phyloP scores from a whole-genome alignment of 1,140 invertebrate species.

The Eurosta solidaginis region DNA sequence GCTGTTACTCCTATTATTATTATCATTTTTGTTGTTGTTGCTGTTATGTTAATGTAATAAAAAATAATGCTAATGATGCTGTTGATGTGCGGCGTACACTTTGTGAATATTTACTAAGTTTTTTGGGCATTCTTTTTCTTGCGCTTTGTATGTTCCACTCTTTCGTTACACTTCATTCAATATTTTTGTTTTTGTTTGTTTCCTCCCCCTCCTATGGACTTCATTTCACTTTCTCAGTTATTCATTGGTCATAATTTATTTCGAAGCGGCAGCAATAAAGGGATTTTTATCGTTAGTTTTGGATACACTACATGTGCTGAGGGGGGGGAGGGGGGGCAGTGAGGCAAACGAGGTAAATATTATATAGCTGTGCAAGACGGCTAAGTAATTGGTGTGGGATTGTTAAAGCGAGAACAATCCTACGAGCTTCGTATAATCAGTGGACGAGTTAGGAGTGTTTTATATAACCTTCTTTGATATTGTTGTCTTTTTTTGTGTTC shows the following conservation, averaged over 20 bases:
- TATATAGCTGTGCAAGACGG: background rate
- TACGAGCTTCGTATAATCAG: background rate
- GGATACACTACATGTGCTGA: background rate
- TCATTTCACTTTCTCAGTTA: constrained; percentile 16
- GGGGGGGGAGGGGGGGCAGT: background rate
- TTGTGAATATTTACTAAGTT: constrained; percentile 25
- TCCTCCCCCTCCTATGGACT: too few species aligned
- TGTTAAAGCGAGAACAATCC: background rate
- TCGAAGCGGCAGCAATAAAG: constrained; percentile 2
- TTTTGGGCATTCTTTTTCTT: constrained; percentile 15
- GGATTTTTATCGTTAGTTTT: background rate
- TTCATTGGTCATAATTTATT: background rate
- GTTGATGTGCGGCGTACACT: constrained; percentile 27
- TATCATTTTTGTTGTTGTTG: constrained; percentile 12
- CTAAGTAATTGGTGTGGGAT: background rate
- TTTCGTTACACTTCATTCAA: background rate
- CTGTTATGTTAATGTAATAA: constrained; percentile 30
- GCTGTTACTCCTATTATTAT: too few species aligned
- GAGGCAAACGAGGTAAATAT: background rate
- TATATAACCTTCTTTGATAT: too few species aligned
- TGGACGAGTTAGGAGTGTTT: too few species aligned
- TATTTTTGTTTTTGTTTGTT: too few species aligned
- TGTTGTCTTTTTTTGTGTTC: too few species aligned
- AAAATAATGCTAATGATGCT: constrained; percentile 33
- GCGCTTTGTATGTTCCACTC: background rate